Conservation (phyloP, 1,140 invertebrate species). For the Trypoxylus dichotomus region DNA sequence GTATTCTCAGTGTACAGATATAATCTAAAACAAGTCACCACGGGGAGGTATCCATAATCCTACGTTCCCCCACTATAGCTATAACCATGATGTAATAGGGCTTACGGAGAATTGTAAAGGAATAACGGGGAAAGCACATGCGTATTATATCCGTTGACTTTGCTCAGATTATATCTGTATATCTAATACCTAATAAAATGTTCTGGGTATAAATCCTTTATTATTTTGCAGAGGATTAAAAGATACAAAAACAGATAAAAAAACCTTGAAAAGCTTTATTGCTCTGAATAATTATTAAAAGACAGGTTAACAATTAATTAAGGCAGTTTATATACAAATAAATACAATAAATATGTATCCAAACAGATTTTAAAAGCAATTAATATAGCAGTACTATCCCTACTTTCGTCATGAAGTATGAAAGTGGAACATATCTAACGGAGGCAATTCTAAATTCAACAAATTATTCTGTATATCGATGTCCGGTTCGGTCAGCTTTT, state of each 20-base stretch:
- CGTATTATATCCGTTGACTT: too few relatives aligned
- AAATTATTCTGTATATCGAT: conserved; percentile 37
- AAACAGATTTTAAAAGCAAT: neutral
- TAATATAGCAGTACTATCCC: neutral
- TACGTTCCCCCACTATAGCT: too few relatives aligned
- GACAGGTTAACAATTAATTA: neutral
- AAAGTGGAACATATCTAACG: conserved; percentile 49
- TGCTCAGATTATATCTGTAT: too few relatives aligned
- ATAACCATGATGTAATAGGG: too few relatives aligned
- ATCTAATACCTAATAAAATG: too few relatives aligned
- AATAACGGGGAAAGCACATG: too few relatives aligned
- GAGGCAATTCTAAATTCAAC: conserved; percentile 46
- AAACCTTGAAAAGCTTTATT: neutral
- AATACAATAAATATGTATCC: neutral
- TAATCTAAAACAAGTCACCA: too few relatives aligned
- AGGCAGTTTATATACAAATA: neutral
- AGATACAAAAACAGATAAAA: neutral
- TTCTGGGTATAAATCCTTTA: too few relatives aligned
- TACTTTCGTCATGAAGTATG: conserved; percentile 41
- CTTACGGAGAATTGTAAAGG: too few relatives aligned
- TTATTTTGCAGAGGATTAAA: too few relatives aligned
- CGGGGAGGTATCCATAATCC: too few relatives aligned
- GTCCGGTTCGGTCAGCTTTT: conserved; percentile 48
- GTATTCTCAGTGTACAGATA: too few relatives aligned
- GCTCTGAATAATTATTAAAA: neutral